Conservation (phyloP, 2,797 vertebrate species). For the Sebastes variabilis region DNA sequence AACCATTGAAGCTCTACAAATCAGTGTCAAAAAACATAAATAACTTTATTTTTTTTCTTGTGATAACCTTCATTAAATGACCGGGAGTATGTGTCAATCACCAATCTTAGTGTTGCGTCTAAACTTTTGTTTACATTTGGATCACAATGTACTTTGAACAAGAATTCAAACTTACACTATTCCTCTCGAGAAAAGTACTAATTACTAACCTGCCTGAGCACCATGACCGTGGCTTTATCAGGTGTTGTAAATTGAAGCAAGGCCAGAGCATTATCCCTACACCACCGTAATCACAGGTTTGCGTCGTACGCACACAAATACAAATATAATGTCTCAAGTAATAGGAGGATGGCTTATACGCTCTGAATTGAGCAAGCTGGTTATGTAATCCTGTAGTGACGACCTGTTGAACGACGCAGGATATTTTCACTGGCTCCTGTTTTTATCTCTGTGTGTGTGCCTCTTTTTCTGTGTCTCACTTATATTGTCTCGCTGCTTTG, state of each 20-base stretch:
- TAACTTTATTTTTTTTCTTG: too few species aligned
- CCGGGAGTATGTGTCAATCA: background rate
- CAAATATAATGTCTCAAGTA: background rate
- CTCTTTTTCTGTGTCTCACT: background rate
- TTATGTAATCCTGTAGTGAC: slow-evolving; percentile 69
- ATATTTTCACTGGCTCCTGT: slow-evolving; percentile 36
- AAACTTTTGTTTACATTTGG: background rate
- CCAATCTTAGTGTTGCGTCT: background rate
- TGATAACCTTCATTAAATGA: background rate
- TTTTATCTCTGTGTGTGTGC: slow-evolving; percentile 7
- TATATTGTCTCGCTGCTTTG: background rate
- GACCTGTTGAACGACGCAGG: slow-evolving; percentile 33
- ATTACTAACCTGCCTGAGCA: background rate
- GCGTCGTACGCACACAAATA: background rate
- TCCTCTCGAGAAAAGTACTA: background rate
- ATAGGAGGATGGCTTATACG: background rate
- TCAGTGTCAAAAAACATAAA: background rate
- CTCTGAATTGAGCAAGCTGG: slow-evolving; percentile 42
- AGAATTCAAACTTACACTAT: background rate
- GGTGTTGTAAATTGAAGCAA: background rate
- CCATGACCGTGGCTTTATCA: background rate
- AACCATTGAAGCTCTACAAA: too few species aligned
- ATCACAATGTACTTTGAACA: background rate
- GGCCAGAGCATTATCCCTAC: background rate
- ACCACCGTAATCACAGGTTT: background rate